Conservation (phyloP, 2,888 invertebrate species). For the Aleiodes testaceus region DNA sequence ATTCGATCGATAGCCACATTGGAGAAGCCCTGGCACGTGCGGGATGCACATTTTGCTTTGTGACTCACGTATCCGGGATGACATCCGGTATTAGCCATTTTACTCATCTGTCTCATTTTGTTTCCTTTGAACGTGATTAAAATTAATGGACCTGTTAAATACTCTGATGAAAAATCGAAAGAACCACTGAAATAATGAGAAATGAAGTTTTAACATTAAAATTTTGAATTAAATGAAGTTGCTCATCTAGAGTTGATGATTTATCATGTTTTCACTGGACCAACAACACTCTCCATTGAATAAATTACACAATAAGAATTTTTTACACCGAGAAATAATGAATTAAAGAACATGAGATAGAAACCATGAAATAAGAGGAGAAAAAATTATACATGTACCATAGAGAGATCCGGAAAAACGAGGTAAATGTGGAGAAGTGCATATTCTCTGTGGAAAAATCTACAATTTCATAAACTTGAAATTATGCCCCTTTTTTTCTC, state of each 20-base stretch:
- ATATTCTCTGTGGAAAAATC: neutral
- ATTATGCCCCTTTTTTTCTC: no score
- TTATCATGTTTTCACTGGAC: neutral
- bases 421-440: neutral
- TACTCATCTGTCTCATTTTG: conserved; percentile 8
- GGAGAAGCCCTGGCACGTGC: conserved; percentile 13
- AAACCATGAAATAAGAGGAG: neutral
- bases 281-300: neutral
- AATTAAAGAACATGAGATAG: neutral
- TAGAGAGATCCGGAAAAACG: conserved; percentile 19
- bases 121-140: conserved; percentile 7
- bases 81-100: conserved; percentile 21
- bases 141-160: conserved; percentile 14
- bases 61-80: conserved; percentile 34
- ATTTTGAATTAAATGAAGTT: conserved; percentile 2
- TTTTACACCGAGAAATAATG: neutral
- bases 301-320: neutral
- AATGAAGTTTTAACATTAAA: no score
- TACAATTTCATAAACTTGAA: conserved; percentile 1
- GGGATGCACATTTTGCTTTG: conserved; percentile 23
- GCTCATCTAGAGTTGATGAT: neutral
- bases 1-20: conserved; percentile 8
- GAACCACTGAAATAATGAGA: neutral
- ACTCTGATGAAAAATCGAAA: neutral
- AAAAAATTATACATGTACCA: conserved; percentile 2